phyloP scores from a whole-genome alignment of 2,797 vertebrate species.

The Iguana delicatissima region DNA sequence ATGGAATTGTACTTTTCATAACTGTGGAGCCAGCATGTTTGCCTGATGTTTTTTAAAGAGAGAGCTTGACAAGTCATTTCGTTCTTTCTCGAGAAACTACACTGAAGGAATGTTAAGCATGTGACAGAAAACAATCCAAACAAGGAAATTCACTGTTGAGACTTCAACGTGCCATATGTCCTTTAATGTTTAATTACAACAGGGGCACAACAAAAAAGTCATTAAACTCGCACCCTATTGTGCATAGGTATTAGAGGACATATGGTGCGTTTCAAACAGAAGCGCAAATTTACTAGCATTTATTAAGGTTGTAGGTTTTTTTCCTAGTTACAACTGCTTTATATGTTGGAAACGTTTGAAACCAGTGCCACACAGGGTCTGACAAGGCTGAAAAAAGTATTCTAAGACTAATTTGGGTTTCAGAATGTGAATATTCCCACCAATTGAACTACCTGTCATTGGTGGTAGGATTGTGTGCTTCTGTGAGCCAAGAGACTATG shows the following conservation, averaged over 20 bases:
- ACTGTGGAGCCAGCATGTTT: neutral
- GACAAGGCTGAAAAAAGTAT: neutral
- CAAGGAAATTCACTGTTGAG: conserved; percentile 79
- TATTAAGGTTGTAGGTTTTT: conserved; percentile 66
- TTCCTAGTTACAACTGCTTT: conserved; percentile 63
- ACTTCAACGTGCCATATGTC: conserved; percentile 80
- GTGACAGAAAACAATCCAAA: conserved; percentile 79
- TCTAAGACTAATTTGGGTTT: neutral
- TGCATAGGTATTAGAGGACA: conserved; percentile 80
- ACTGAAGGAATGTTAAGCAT: conserved; percentile 74
- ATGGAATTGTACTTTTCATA: conserved; percentile 1
- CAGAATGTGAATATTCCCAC: neutral
- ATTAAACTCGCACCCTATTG: conserved; percentile 82
- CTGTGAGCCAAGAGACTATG: no score
- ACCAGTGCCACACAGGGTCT: conserved; percentile 48
- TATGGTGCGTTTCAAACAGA: conserved; percentile 79
- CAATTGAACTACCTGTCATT: no score
- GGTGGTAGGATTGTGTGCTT: no score
- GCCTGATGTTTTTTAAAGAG: conserved; percentile 56
- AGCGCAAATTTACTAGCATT: conserved; percentile 73
- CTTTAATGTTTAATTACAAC: conserved; percentile 83
- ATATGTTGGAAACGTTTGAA: conserved; percentile 67
- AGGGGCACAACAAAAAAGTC: conserved; percentile 78
- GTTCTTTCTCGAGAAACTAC: conserved; percentile 71
- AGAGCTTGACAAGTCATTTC: conserved; percentile 73